Base-by-base conservation (phyloP, 2,888 invertebrate species). In the Acrocyrtus sp. region DNA sequence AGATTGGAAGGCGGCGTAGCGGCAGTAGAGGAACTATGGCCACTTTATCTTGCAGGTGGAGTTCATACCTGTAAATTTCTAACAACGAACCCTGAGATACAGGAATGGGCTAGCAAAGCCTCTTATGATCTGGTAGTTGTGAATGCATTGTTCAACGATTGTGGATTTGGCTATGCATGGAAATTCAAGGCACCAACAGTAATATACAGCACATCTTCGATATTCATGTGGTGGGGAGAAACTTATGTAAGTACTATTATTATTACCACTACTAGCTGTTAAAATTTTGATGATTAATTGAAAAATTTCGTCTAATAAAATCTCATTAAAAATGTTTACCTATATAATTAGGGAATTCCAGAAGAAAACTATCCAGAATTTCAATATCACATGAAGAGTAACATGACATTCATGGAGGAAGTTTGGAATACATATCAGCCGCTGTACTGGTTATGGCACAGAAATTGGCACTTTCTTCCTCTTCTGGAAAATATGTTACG, bases 381-480 rank as follows among this genome's bases (percentile, higher is more conserved):
- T 21, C 62, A 68, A 0, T 68, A 41, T 19, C 68, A 72, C 27
- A 34, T 68, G 12, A 73, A 70, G 1, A 15, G 21, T 1, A 58
- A 78, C 15, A 78, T 78, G 78, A 68, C 70, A n/a, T 77, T 76
- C 22, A 15, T 60, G 2, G 72, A 78, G 56, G 19, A 63, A 58
- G 58, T 77, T 5, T 56, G 50, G 56, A 78, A 78, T 41, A 48
- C 72, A 1, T 29, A 76, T 1, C 51, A 51, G 1, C 67, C 74
- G 6, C 57, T 78, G 2, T 56, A 48, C 6, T 76, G 76, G 78
- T 48, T 57, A n/a, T 19, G 29, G 12, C 50, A 43, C n/a, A 53
- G 77, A 26, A 39, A 62, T 3, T 75, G 41, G 57, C 48, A 22
- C 2, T 78, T 75, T 24, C 72, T 76, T 5, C 80, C 80, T 0